phyloP scores from a whole-genome alignment of 1,140 invertebrate species.

The Trypoxylus dichotomus region DNA sequence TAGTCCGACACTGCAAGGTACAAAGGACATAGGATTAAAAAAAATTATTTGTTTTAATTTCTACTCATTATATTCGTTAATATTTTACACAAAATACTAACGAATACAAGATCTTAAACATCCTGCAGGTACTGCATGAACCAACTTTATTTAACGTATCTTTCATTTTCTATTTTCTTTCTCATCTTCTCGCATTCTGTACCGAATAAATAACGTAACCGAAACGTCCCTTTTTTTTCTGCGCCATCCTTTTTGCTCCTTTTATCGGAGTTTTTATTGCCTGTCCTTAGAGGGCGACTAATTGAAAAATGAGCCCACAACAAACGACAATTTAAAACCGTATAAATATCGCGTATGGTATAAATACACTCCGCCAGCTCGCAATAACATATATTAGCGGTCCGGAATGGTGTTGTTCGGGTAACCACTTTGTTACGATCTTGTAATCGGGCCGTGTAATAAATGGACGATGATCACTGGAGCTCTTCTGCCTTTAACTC shows the following conservation, averaged over 20 bases:
- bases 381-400: constrained; percentile 17
- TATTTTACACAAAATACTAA: too few relatives aligned
- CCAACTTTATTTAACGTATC: too few relatives aligned
- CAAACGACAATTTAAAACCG: neutral
- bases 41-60: too few relatives aligned
- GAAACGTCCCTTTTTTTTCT: neutral
- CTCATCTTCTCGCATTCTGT: neutral
- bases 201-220: neutral
- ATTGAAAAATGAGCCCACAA: constrained; percentile 13
- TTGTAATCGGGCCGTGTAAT: constrained; percentile 25
- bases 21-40: too few relatives aligned
- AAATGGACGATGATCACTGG: constrained; percentile 21
- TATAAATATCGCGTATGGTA: constrained; percentile 4
- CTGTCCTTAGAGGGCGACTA: constrained; percentile 4
- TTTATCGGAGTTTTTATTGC: neutral
- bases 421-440: constrained; percentile 24
- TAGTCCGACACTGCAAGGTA: too few relatives aligned
- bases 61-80: too few relatives aligned
- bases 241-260: neutral
- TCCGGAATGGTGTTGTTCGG: neutral
- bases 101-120: too few relatives aligned
- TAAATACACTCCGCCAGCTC: neutral
- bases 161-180: too few relatives aligned
- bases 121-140: too few relatives aligned
- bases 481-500: neutral